Percentiles rank a stretch among this genome's conserved stretches.
These are phyloP conservation scores for Apamea sordens DNA, from an alignment of 2,888 invertebrate species.

Conservation along the genomic window DNA sequence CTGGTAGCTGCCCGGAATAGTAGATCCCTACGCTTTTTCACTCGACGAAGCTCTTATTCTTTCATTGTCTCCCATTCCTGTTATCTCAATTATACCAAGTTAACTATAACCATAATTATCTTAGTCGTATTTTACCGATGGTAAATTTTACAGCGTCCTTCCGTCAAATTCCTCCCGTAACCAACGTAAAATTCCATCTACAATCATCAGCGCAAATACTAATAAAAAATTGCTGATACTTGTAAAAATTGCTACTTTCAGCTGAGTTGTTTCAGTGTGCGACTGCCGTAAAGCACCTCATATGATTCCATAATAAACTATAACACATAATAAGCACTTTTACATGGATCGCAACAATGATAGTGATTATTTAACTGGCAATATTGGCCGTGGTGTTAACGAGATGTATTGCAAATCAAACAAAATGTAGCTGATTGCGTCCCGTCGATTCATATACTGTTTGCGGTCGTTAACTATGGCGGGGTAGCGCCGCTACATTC, in stretches of 20 bases:
- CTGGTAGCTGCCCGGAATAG: background rate
- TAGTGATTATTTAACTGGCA: constrained; percentile 56
- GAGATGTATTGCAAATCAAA: constrained; percentile 78
- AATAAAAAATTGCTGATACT: background rate
- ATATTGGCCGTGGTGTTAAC: constrained; percentile 68
- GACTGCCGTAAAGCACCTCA: background rate
- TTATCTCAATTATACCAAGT: background rate
- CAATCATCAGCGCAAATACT: background rate
- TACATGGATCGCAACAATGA: constrained; percentile 49
- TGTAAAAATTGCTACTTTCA: background rate
- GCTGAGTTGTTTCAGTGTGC: background rate
- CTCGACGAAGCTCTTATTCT: no score
- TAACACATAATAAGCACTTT: constrained; percentile 39
- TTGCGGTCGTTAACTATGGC: constrained; percentile 81
- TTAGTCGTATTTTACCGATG: no score
- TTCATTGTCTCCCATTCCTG: background rate
- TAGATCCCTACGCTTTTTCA: background rate
- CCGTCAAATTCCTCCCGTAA: background rate
- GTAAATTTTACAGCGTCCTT: background rate
- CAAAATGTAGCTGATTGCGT: constrained; percentile 80
- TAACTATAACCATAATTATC: background rate
- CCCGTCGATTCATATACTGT: constrained; percentile 73
- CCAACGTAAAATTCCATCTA: background rate
- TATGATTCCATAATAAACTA: constrained; percentile 9
- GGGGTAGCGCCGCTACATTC: constrained; percentile 40